Evolutionary conservation across 2,113 vertebrate genomes (phyloP).

Genomic region (Oplegnathus fasciatus): DNA sequence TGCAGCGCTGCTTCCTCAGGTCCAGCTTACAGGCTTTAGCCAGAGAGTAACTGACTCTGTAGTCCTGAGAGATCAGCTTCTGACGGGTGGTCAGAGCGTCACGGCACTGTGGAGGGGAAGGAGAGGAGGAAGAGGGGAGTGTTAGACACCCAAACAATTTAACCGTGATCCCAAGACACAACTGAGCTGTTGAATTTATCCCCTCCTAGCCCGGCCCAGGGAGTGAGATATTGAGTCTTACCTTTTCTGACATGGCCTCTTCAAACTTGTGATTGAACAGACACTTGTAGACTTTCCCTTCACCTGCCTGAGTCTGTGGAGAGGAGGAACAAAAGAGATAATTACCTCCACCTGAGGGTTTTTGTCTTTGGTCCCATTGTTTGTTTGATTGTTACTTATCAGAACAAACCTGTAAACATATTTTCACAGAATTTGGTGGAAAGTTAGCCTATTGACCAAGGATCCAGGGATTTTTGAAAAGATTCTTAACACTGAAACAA

Average conservation of each 20-base stretch:
- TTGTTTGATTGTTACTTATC: background rate
- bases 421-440: background rate
- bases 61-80: constrained; percentile 97
- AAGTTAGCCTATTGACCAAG: background rate
- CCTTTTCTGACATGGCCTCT: constrained; percentile 94
- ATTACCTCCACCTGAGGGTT: background rate
- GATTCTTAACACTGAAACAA: background rate
- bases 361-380: background rate
- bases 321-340: background rate
- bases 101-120: constrained; percentile 85
- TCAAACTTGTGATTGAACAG: constrained; percentile 99
- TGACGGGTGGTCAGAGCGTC: constrained; percentile 95
- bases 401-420: background rate
- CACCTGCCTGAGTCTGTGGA: constrained; percentile 92
- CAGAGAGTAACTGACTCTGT: constrained; percentile 96
- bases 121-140: background rate
- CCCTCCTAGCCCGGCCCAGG: constrained; percentile 70
- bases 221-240: background rate
- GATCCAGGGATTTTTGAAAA: background rate
- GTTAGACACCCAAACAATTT: background rate
- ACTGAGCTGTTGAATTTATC: background rate
- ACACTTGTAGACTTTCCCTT: constrained; percentile 97
- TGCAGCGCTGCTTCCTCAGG: constrained; percentile 95
- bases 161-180: background rate
- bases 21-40: constrained; percentile 97